A percentile compares a stretch with the other conserved stretches of the same genome.
Conservation (phyloP, 1,140 invertebrate species). For the Melanaphis sacchari region DNA sequence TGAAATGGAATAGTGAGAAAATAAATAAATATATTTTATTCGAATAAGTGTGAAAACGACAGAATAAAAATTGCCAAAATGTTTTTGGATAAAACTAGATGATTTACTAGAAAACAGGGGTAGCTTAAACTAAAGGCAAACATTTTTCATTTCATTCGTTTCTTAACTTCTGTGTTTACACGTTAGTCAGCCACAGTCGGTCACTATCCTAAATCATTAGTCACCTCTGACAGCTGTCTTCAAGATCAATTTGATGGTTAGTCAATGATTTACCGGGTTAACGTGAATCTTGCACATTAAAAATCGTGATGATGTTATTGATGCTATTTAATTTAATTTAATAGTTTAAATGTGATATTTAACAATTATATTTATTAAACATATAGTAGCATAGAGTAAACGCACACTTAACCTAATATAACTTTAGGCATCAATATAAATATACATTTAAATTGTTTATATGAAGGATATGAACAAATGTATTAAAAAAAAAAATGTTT, state of each 20-base stretch:
- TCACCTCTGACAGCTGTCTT: background rate
- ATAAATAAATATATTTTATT: conserved; percentile 12
- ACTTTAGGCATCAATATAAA: background rate
- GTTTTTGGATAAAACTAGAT: background rate
- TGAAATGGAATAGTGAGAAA: background rate
- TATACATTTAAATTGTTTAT: background rate
- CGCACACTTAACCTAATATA: too few relatives aligned
- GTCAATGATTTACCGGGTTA: background rate
- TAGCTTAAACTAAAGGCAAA: background rate
- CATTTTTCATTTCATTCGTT: conserved; percentile 19
- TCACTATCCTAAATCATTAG: background rate
- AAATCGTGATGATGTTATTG: background rate
- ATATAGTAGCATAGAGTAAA: too few relatives aligned
- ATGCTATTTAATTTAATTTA: background rate
- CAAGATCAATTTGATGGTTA: background rate
- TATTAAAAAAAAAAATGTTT: background rate
- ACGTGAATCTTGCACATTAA: background rate
- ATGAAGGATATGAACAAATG: background rate
- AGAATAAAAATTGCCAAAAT: background rate
- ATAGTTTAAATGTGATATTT: background rate
- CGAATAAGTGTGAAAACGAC: background rate
- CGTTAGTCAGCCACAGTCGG: background rate
- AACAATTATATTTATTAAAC: background rate
- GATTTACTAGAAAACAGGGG: background rate
- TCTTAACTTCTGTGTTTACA: background rate